Conservation (phyloP, 2,888 invertebrate species). For the Megastigmus dorsalis region DNA sequence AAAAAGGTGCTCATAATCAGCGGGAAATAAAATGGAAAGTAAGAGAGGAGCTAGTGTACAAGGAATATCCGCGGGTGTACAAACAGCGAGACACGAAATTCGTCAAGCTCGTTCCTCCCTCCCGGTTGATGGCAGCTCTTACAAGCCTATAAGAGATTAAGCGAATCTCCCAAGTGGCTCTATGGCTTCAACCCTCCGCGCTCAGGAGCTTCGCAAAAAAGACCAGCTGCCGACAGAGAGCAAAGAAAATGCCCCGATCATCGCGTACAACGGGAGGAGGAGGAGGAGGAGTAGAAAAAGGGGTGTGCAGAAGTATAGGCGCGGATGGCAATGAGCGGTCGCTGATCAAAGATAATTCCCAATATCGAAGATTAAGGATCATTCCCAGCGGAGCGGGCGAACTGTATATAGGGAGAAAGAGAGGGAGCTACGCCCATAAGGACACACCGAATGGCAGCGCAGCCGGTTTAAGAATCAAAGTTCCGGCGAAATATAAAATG, state of each 20-base stretch:
- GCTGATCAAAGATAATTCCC: slow-evolving; percentile 72
- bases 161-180: slow-evolving; percentile 27
- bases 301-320: too few species aligned
- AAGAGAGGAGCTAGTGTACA: background rate
- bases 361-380: slow-evolving; percentile 72
- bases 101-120: slow-evolving; percentile 1
- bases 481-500: slow-evolving; percentile 73
- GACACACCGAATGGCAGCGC: slow-evolving; percentile 13
- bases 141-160: slow-evolving; percentile 25
- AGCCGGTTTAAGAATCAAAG: slow-evolving; percentile 72
- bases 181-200: background rate
- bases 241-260: slow-evolving; percentile 34
- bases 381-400: too few species aligned
- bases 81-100: background rate
- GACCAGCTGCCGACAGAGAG: background rate
- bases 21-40: slow-evolving; percentile 8
- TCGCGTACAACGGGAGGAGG: background rate
- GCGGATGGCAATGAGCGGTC: slow-evolving; percentile 59
- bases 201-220: background rate
- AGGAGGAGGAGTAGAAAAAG: background rate
- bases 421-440: too few species aligned
- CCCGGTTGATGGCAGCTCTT: background rate
- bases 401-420: too few species aligned
- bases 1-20: too few species aligned
- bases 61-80: background rate